Evolutionary conservation across 1,140 invertebrate genomes (phyloP), one percentile per base, ranked within the genome.

Genomic region (Pseudomyrmex sp.): DNA sequence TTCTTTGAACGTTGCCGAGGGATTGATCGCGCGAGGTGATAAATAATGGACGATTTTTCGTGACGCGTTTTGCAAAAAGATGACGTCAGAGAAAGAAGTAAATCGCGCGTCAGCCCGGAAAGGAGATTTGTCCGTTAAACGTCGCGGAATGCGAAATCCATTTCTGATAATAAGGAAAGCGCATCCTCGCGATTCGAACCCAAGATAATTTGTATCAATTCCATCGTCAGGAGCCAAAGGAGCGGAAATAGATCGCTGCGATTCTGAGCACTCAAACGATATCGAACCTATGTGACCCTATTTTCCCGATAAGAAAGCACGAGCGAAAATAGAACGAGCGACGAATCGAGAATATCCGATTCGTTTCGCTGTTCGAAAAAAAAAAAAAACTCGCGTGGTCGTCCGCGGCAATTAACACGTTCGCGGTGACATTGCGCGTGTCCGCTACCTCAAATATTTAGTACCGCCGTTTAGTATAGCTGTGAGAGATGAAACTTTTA

Each of bases 11-110:
- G 56, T 46, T 48, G 2, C 46, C 50, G 9, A 13, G 12, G 13
- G 56, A 62, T 63, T 62, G 82, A 77, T 65, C 48, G 66, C 50
- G 52, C 50, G 23, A 58, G 58, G 23, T 58, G 54, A 68, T 48
- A 54, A 61, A 77, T 46, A 35, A 70, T 50, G 23, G 48, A 50
- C 26, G 8, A 61, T 52, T 15, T 74, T 2, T 23, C 13, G 0
- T 0, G 12, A 65, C 18, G 10, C 20, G 46, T 18, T 58, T 68
- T 50, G 20, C 7, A 50, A 20, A 59, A 12, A n/a, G 18, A 12
- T 54, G 44, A 7, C 35, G 35, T 7, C 2, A 26, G 8, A 48
- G 13, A 75, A 74, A 13, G 13, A 5, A 56, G 23, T 1, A 35
- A 48, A 54, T 23, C 26, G 26, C 52, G 69, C 26, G 56, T 46